Evolutionary conservation across 1,140 invertebrate species (phyloP).

Genomic region (Anthonomus grandis): DNA sequence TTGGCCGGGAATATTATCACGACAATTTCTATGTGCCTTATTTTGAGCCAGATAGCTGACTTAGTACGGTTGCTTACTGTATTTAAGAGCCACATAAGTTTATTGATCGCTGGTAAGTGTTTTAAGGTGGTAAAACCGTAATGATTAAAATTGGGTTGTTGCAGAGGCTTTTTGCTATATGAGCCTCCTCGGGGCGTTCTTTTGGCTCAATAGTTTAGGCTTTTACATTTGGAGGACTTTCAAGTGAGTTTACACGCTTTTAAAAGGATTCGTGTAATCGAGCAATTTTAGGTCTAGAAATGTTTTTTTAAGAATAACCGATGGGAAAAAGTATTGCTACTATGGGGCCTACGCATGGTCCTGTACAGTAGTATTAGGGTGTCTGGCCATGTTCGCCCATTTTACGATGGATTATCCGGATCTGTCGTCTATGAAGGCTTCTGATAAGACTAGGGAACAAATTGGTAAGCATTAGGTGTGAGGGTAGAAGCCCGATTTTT

Average conservation of each 20-base stretch:
- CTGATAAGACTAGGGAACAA: slow-evolving; percentile 56
- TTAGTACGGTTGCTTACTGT: slow-evolving; percentile 76
- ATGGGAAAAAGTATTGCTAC: slow-evolving; percentile 80
- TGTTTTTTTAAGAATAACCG: slow-evolving; percentile 76
- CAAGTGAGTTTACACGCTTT: slow-evolving; percentile 51
- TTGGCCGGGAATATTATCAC: slow-evolving; percentile 80
- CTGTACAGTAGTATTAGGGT: slow-evolving; percentile 65
- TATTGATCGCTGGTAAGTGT: slow-evolving; percentile 65
- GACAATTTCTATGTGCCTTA: slow-evolving; percentile 71
- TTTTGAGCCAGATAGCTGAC: slow-evolving; percentile 71
- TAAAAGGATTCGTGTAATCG: neutral
- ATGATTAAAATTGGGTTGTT: slow-evolving; percentile 43
- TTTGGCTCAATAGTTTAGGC: slow-evolving; percentile 79
- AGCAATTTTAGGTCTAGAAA: slow-evolving; percentile 64
- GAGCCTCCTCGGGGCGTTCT: slow-evolving; percentile 72
- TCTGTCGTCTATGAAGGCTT: slow-evolving; percentile 33
- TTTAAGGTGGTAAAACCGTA: neutral
- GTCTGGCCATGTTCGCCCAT: slow-evolving; percentile 73
- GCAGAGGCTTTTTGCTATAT: slow-evolving; percentile 71
- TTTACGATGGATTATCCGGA: slow-evolving; percentile 68
- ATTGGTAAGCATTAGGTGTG: slow-evolving; percentile 54
- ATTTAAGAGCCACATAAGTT: slow-evolving; percentile 72
- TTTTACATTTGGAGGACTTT: slow-evolving; percentile 86
- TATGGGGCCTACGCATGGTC: slow-evolving; percentile 78
- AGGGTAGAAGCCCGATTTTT: too few relatives aligned